A percentile compares a stretch with the other conserved stretches of the same genome.
These are phyloP conservation scores for Phainopepla nitens DNA, from an alignment of 2,113 vertebrate genomes.

Conservation along the genomic window DNA sequence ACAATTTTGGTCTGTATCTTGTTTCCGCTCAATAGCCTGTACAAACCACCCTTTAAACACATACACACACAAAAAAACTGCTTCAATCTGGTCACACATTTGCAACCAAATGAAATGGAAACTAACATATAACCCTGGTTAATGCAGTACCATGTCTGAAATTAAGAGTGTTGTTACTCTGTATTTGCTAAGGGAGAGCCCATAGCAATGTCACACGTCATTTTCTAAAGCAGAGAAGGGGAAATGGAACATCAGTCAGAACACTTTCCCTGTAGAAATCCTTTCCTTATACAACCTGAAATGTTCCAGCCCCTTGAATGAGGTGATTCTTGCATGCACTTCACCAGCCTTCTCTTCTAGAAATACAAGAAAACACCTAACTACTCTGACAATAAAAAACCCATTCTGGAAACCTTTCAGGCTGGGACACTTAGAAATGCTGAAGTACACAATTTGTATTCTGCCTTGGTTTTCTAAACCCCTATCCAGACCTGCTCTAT, in stretches of 20 bases:
- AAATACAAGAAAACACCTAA: background rate
- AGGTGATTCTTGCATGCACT: background rate
- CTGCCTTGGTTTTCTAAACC: background rate
- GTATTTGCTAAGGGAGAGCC: background rate
- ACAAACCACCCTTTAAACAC: background rate
- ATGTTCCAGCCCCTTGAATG: background rate
- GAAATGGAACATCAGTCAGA: background rate
- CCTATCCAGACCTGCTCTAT: background rate
- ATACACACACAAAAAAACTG: background rate
- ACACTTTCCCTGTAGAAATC: background rate
- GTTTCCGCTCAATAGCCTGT: background rate
- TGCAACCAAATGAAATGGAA: background rate
- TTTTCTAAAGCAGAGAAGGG: background rate
- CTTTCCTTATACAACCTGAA: background rate
- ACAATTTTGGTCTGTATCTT: background rate
- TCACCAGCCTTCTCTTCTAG: background rate
- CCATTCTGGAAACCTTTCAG: background rate
- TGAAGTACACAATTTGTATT: background rate
- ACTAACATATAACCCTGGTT: background rate
- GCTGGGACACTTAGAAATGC: background rate
- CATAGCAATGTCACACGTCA: background rate
- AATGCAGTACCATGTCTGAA: background rate
- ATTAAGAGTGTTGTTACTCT: background rate
- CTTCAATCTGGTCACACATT: background rate
- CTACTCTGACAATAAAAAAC: background rate